A percentile compares a stretch with the other conserved stretches of the same genome.
Conservation (phyloP, 2,797 vertebrate genomes). For the Dallia pectoralis region DNA sequence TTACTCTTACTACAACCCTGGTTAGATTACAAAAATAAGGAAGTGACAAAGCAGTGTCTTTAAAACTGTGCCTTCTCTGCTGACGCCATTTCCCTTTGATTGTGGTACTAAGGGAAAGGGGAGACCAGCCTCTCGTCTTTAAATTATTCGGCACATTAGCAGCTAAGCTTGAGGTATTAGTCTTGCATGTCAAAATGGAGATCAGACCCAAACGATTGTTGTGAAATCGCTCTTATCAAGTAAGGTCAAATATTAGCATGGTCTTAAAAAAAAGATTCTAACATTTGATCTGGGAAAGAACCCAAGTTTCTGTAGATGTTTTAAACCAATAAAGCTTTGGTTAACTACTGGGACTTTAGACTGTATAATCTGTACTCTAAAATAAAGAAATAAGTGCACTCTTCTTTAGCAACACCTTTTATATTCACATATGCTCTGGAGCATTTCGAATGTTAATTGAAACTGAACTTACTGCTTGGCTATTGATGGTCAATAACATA, state of each 20-base stretch:
- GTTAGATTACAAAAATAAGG: slow-evolving; percentile 72
- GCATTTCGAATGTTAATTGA: slow-evolving; percentile 55
- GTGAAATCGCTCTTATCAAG: slow-evolving; percentile 68
- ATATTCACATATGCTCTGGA: slow-evolving; percentile 62
- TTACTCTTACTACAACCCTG: slow-evolving; percentile 48
- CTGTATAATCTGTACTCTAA: slow-evolving; percentile 65
- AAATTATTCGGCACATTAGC: slow-evolving; percentile 77
- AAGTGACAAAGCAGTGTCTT: slow-evolving; percentile 75
- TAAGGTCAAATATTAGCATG: slow-evolving; percentile 65
- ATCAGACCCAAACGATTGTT: slow-evolving; percentile 90
- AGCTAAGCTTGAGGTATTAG: slow-evolving; percentile 97
- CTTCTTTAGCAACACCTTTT: slow-evolving; percentile 78
- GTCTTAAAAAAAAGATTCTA: slow-evolving; percentile 64
- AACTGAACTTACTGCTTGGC: slow-evolving; percentile 59
- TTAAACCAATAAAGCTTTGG: slow-evolving; percentile 87
- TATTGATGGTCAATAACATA: slow-evolving; percentile 58
- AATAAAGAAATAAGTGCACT: slow-evolving; percentile 88
- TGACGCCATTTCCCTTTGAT: slow-evolving; percentile 68
- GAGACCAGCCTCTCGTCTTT: slow-evolving; percentile 58
- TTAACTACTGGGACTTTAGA: slow-evolving; percentile 81
- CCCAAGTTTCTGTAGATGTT: slow-evolving; percentile 58
- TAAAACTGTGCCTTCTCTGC: slow-evolving; percentile 66
- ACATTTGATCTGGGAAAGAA: slow-evolving; percentile 79
- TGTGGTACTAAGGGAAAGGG: slow-evolving; percentile 61
- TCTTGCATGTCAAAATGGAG: slow-evolving; percentile 96